Conservation (phyloP, 2,113 vertebrate genomes). For the Turnix velox region DNA sequence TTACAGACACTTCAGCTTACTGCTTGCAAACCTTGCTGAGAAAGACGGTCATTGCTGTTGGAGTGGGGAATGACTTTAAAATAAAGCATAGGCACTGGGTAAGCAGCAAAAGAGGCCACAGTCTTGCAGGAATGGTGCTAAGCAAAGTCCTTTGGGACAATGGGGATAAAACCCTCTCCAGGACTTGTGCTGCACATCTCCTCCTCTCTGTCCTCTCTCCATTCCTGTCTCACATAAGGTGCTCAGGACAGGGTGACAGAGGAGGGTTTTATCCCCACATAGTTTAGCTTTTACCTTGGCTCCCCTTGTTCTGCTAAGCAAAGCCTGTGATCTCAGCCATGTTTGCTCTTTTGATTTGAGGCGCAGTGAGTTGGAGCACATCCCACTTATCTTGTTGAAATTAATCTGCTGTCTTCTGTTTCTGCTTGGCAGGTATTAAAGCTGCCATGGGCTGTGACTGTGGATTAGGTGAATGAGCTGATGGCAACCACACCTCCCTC, state of each 20-base stretch:
- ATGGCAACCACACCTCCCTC: neutral
- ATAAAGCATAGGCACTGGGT: neutral
- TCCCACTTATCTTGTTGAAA: neutral
- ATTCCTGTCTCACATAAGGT: fast-evolving
- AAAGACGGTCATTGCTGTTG: neutral
- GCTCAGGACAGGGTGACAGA: neutral
- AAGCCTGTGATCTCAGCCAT: neutral
- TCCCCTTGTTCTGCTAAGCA: neutral
- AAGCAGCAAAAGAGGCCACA: neutral
- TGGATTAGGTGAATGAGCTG: neutral
- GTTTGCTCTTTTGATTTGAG: neutral
- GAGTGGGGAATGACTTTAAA: neutral
- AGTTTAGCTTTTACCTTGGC: neutral
- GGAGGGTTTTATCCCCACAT: neutral
- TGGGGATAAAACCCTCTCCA: neutral
- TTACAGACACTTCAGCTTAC: neutral
- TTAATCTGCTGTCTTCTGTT: neutral
- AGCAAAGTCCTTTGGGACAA: neutral
- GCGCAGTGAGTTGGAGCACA: neutral
- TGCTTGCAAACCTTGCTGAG: neutral
- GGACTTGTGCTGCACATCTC: neutral
- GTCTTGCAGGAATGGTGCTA: fast-evolving
- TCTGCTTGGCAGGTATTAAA: neutral
- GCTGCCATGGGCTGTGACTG: neutral
- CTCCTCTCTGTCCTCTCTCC: neutral